Evolutionary conservation across 2,888 invertebrate genomes (phyloP), one percentile per base, ranked within the genome.

Genomic region (Temnothorax ravouxi): DNA sequence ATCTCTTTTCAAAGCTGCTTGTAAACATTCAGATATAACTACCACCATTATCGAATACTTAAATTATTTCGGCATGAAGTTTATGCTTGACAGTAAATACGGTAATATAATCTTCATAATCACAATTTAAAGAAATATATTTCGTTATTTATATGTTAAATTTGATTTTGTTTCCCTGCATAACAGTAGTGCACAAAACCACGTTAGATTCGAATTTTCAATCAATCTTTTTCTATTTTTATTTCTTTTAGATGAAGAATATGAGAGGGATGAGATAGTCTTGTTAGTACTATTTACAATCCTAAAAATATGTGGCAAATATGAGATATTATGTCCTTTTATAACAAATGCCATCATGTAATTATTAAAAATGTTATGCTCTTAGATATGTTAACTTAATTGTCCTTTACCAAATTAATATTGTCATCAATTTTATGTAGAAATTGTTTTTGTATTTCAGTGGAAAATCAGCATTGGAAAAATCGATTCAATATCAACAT

Each of bases 391-490:
- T 38, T 52, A 52, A 52, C 6, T n/a, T 18, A 67, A 15, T 25
- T 47, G 18, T 47, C 34, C 54, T 15, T 25, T 72, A 25, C 21
- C 15, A 56, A 72, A 11, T 56, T 72, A 11, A 72, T 41, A 72
- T 38, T 15, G 8, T 21, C 9, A 15, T 29, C 3, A 69, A 56
- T 72, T 54, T 72, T 21, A 52, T 29, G 15, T 1, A 71, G 1
- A 54, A 64, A 38, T 54, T 54, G 15, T 54, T 38, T 15, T 54
- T 54, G 1, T 38, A 38, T 71, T 54, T 54, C 38, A 71, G 72
- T 11, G 4, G 25, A 11, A 0, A 56, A 25, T 56, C 72, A 11
- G 3, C 2, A 18, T 1, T 6, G 11, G 5, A 9, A 9, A 1
- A 71, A 21, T 15, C 1, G 5, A 13, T 11, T 34, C n/a, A 15